Percentiles rank a stretch among this genome's conserved stretches.
Conservation (phyloP, 2,888 invertebrate species). For the Caenorhabditis doughertyi region DNA sequence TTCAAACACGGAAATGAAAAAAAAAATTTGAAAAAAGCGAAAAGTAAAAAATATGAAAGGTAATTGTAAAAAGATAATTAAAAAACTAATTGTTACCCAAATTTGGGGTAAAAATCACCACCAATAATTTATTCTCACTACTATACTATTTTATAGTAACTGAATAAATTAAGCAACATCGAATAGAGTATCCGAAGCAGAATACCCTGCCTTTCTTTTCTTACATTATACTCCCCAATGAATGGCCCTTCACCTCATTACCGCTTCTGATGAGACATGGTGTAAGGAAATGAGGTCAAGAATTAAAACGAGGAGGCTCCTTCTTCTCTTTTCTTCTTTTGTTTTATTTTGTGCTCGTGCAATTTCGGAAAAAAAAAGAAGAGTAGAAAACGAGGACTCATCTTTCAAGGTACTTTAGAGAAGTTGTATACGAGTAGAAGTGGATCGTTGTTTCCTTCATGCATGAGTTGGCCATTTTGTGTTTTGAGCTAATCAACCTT, state of each 20-base stretch:
- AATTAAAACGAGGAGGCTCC: constrained; percentile 5
- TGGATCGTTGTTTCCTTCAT: constrained; percentile 31
- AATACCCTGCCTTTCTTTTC: background rate
- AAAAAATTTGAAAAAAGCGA: too few relatives aligned
- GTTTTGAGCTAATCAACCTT: constrained; percentile 33
- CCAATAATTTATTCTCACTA: too few relatives aligned
- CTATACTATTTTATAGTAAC: background rate
- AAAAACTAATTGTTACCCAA: too few relatives aligned
- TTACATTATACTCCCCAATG: constrained; percentile 19
- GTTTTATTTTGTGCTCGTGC: constrained; percentile 7
- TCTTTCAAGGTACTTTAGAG: constrained; percentile 31
- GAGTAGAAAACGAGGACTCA: constrained; percentile 6
- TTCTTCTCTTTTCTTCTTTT: background rate
- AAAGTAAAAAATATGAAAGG: too few relatives aligned
- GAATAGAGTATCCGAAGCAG: background rate
- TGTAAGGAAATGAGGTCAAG: constrained; percentile 58
- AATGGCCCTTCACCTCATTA: constrained; percentile 38
- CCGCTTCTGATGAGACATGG: constrained; percentile 49
- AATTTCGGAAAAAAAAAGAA: constrained; percentile 14
- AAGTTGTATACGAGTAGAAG: constrained; percentile 18
- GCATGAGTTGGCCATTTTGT: constrained; percentile 23
- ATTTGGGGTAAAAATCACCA: too few relatives aligned
- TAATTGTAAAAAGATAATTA: too few relatives aligned
- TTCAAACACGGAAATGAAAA: too few relatives aligned
- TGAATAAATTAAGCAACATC: background rate